phyloP scores from a whole-genome alignment of 2,797 vertebrate genomes.

The Kryptopterus vitreolus region DNA sequence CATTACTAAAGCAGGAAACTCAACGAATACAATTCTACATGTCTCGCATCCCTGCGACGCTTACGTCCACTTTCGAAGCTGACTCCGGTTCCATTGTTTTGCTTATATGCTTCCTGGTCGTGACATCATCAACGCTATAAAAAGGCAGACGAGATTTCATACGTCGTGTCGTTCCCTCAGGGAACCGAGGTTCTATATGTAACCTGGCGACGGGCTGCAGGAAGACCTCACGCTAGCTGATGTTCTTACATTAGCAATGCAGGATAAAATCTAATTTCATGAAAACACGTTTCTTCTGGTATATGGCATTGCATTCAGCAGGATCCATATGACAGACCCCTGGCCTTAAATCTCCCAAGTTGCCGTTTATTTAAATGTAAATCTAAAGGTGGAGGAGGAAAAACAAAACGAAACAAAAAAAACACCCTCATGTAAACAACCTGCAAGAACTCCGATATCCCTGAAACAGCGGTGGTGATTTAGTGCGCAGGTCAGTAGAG shows the following conservation, averaged over 20 bases:
- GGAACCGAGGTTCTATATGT: too few species aligned
- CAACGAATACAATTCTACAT: too few species aligned
- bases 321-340: constrained; percentile 19
- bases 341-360: background rate
- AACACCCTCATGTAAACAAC: background rate
- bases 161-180: too few species aligned
- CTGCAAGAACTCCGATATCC: constrained; percentile 29
- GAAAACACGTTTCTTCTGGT: background rate
- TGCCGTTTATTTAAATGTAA: constrained; percentile 38
- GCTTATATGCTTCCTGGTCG: too few species aligned
- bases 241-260: background rate
- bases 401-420: too few species aligned
- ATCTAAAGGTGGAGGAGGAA: constrained; percentile 7
- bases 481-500: constrained; percentile 4
- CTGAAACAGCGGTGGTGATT: background rate
- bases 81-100: too few species aligned
- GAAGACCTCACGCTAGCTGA: background rate
- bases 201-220: too few species aligned
- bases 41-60: too few species aligned
- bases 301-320: constrained; percentile 26
- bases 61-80: too few species aligned
- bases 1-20: too few species aligned
- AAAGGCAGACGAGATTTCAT: too few species aligned
- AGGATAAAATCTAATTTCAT: background rate
- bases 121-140: too few species aligned